Percentiles rank a stretch among this genome's conserved stretches.
Evolutionary conservation across 2,797 vertebrate genomes (phyloP).

Genomic region (Tokudaia muenninki): DNA sequence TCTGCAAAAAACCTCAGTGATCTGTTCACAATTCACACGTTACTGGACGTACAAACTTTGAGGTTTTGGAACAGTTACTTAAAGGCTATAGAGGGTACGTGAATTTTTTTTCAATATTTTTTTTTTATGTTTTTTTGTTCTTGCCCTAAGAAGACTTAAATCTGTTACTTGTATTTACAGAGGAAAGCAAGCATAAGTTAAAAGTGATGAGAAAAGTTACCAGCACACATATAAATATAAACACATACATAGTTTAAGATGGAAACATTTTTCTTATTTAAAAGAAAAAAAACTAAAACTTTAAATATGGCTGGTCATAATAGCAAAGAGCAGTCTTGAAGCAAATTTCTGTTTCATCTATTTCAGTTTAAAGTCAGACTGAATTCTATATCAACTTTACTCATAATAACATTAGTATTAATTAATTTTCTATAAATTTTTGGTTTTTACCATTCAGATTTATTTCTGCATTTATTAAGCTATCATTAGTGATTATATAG

Average conservation of each 20-base stretch:
- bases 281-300: background rate
- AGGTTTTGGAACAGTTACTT: constrained; percentile 93
- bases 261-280: background rate
- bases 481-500: constrained; percentile 1
- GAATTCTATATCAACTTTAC: background rate
- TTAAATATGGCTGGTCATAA: constrained; percentile 29
- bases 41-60: constrained; percentile 85
- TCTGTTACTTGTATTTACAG: constrained; percentile 52
- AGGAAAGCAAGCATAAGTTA: constrained; percentile 39
- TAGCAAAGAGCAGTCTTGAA: background rate
- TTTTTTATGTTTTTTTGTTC: constrained; percentile 61
- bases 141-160: constrained; percentile 38
- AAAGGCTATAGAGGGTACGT: constrained; percentile 93
- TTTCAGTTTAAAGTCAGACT: constrained; percentile 36
- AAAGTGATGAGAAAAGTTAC: constrained; percentile 11
- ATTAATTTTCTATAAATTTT: background rate
- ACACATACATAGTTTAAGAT: constrained; percentile 4
- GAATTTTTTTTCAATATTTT: constrained; percentile 57
- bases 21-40: constrained; percentile 89
- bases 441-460: constrained; percentile 35
- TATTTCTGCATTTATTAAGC: constrained; percentile 46
- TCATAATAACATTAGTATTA: background rate
- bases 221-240: background rate
- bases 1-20: constrained; percentile 88
- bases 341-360: constrained; percentile 9